Conservation (phyloP, 2,888 invertebrate genomes). For the Polyommatus iphigenia region DNA sequence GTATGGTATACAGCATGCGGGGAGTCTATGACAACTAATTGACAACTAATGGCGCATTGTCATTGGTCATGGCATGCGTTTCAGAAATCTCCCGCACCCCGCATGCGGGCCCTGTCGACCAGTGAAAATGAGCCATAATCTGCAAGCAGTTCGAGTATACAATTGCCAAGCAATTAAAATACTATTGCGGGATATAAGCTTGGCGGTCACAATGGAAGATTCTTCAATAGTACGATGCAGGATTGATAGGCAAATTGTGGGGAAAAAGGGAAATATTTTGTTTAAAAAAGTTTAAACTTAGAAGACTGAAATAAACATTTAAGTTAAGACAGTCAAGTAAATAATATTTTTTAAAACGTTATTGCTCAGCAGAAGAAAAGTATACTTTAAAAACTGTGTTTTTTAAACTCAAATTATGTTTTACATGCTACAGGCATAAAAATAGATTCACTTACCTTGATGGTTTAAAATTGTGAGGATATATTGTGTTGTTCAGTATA, state of each 20-base stretch:
- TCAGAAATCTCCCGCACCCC: too few species aligned
- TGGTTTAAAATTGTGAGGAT: conserved; percentile 6
- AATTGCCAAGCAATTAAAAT: conserved; percentile 3
- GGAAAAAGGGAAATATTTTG: background rate
- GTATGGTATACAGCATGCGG: too few species aligned
- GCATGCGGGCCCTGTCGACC: too few species aligned
- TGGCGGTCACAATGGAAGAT: too few species aligned
- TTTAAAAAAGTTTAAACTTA: background rate
- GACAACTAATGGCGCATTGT: too few species aligned
- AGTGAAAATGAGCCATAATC: too few species aligned
- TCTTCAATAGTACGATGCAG: too few species aligned
- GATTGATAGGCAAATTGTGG: too few species aligned
- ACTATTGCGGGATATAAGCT: too few species aligned
- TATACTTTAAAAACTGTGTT: background rate
- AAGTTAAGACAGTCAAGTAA: too few species aligned
- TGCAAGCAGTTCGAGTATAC: background rate
- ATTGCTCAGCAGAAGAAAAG: background rate
- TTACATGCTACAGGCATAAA: background rate
- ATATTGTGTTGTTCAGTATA: conserved; percentile 8
- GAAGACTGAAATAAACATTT: background rate
- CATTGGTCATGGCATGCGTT: too few species aligned
- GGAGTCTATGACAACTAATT: too few species aligned
- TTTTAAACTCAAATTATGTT: background rate
- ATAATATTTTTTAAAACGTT: background rate
- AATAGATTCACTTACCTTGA: conserved; percentile 11